Evolutionary conservation across 2,797 vertebrate species (phyloP).

Genomic region (Eutrigla gurnardus): DNA sequence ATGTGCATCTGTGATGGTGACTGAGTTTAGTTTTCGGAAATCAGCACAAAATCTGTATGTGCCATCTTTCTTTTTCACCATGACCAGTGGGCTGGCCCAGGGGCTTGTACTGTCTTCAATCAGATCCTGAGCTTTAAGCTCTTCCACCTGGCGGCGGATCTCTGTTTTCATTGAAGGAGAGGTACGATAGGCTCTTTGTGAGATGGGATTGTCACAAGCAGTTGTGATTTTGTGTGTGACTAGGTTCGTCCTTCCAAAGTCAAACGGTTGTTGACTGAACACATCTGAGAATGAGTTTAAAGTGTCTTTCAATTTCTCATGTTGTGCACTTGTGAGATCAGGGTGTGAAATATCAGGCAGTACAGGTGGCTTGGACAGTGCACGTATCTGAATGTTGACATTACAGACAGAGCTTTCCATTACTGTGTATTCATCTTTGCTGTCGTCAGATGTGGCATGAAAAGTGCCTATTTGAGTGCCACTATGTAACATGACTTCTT

Average conservation of each 20-base stretch:
- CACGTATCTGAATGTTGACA: background rate
- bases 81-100: conserved; percentile 5
- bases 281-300: conserved; percentile 14
- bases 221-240: conserved; percentile 18
- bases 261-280: background rate
- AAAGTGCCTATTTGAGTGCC: background rate
- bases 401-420: conserved; percentile 20
- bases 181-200: background rate
- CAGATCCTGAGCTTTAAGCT: background rate
- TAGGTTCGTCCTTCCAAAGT: background rate
- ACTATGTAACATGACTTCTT: background rate
- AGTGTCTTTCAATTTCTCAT: conserved; percentile 5
- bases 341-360: background rate
- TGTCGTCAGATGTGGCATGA: background rate
- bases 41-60: conserved; percentile 17
- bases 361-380: background rate
- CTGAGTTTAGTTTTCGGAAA: conserved; percentile 15
- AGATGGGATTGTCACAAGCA: background rate
- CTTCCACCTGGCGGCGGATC: background rate
- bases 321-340: background rate
- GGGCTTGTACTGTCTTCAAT: conserved; percentile 12
- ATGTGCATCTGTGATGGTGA: conserved; percentile 6
- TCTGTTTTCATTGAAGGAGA: background rate
- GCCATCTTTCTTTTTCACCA: conserved; percentile 18
- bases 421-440: background rate